phyloP scores from a whole-genome alignment of 1,140 invertebrate genomes.

The Sarcophaga peregrina region DNA sequence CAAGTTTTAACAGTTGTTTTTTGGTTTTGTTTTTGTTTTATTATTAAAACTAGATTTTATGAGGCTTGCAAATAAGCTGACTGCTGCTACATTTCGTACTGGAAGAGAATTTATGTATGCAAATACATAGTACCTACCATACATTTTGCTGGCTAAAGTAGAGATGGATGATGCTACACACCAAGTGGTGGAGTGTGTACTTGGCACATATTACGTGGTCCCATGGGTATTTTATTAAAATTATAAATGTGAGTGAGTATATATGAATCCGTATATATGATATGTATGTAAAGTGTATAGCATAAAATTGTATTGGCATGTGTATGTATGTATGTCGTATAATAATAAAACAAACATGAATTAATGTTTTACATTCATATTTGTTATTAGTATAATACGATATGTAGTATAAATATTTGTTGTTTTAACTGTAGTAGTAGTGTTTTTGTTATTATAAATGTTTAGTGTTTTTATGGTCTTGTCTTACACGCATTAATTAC shows the following conservation, averaged over 20 bases:
- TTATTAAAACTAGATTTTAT: slow-evolving; percentile 12
- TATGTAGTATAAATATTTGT: slow-evolving; percentile 3
- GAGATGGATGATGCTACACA: neutral
- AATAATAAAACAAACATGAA: neutral
- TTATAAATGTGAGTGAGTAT: slow-evolving; percentile 11
- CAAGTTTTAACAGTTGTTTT: neutral
- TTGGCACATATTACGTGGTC: slow-evolving; percentile 4
- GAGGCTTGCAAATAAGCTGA: neutral
- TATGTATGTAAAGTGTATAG: too few relatives aligned
- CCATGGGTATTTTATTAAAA: neutral
- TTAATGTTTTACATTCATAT: slow-evolving; percentile 39
- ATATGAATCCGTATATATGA: too few relatives aligned
- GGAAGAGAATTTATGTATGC: neutral
- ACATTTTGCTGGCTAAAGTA: neutral
- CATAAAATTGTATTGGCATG: neutral
- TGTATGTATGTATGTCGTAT: neutral
- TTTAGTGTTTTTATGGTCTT: slow-evolving; percentile 36
- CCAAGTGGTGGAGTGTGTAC: neutral
- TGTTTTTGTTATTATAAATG: neutral
- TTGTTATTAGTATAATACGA: slow-evolving; percentile 20
- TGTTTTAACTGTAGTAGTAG: neutral
- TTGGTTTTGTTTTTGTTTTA: neutral
- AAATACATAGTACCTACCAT: neutral
- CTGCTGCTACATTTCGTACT: too few relatives aligned
- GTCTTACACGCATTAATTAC: slow-evolving; percentile 37